These are phyloP conservation scores for Listronotus bonariensis DNA, from an alignment of 1,140 invertebrate species.

Conservation along the genomic window DNA sequence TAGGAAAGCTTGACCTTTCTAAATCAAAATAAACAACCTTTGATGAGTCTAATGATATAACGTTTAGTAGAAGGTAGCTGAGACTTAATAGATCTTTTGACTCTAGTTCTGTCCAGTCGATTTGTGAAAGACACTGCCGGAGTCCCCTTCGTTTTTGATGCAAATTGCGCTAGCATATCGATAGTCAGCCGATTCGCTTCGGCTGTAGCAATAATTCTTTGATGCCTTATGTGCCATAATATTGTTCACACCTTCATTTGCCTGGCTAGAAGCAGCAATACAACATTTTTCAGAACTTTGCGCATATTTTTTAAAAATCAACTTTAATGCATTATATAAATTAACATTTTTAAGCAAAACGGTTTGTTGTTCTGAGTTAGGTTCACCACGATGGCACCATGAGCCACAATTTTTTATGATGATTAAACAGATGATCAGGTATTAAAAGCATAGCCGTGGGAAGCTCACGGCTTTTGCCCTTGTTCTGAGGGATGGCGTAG, in stretches of 20 bases:
- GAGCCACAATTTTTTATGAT: conserved; percentile 4
- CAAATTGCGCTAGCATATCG: background rate
- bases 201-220: background rate
- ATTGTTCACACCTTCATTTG: conserved; percentile 2
- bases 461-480: too few relatives aligned
- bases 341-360: background rate
- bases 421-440: conserved; percentile 1
- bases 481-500: too few relatives aligned
- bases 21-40: too few relatives aligned
- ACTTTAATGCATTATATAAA: background rate
- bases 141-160: too few relatives aligned
- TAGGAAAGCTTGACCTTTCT: too few relatives aligned
- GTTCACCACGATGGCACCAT: background rate
- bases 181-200: background rate
- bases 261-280: background rate
- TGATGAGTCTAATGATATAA: too few relatives aligned
- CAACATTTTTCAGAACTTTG: background rate
- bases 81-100: too few relatives aligned
- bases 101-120: too few relatives aligned
- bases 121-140: too few relatives aligned
- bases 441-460: background rate
- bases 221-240: conserved; percentile 5
- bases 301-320: background rate
- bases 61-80: too few relatives aligned
- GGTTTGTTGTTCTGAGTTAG: background rate